Evolutionary conservation across 2,797 vertebrate genomes (phyloP).

Genomic region (Gambelia wislizenii): DNA sequence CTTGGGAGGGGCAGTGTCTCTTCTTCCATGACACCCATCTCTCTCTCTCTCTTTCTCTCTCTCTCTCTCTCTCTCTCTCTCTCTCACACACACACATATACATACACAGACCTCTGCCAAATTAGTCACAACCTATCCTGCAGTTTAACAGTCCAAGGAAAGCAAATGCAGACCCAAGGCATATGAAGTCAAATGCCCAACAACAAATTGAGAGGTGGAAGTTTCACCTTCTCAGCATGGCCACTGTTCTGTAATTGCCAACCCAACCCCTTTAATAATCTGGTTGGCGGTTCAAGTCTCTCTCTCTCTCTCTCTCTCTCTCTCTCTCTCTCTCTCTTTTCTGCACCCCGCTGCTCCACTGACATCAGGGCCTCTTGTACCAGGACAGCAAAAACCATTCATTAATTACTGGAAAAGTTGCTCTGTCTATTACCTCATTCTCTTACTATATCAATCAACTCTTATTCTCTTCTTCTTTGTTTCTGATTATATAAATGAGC

Average conservation of each 20-base stretch:
- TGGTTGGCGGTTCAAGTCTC: constrained; percentile 57
- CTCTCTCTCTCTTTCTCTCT: no score
- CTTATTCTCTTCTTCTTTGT: constrained; percentile 30
- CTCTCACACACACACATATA: no score
- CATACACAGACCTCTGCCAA: no score
- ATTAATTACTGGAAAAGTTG: constrained; percentile 74
- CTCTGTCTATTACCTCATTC: constrained; percentile 69
- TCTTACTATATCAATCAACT: constrained; percentile 62
- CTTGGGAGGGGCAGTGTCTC: not conserved
- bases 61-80: no score
- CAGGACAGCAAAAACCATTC: constrained; percentile 67
- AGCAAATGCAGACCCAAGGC: constrained; percentile 2
- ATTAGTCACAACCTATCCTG: not conserved
- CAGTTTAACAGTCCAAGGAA: not conserved
- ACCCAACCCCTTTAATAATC: constrained; percentile 40
- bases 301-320: not conserved
- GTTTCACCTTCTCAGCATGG: constrained; percentile 27
- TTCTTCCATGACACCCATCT: no score
- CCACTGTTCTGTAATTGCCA: constrained; percentile 33
- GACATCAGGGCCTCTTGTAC: constrained; percentile 65
- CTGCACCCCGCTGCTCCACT: constrained; percentile 33
- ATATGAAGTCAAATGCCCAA: not conserved
- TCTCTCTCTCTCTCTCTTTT: not conserved
- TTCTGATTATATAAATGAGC: constrained; percentile 62
- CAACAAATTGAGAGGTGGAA: constrained; percentile 38